A percentile compares a stretch with the other conserved stretches of the same genome.
phyloP scores from a whole-genome alignment of 2,797 vertebrate genomes.

The Etheostoma perlongum region DNA sequence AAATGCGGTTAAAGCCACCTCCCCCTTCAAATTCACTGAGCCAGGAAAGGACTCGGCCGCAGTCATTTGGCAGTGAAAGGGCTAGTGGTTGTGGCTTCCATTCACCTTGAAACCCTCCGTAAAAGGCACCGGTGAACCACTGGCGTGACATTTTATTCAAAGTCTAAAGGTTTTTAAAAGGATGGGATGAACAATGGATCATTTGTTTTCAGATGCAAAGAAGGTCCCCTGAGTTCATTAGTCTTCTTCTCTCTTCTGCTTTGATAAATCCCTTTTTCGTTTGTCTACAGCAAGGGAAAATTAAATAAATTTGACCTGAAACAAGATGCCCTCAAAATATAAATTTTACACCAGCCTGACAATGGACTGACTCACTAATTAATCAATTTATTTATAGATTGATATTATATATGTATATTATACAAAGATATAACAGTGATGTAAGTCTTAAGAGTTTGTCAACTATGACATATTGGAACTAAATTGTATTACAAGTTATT shows the following conservation, averaged over 20 bases:
- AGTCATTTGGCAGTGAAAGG: slow-evolving; percentile 88
- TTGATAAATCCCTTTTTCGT: background rate
- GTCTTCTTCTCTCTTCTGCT: background rate
- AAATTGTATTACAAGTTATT: background rate
- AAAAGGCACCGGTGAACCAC: slow-evolving; percentile 63
- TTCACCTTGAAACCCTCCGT: slow-evolving; percentile 84
- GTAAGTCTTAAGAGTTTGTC: background rate
- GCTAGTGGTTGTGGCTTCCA: slow-evolving; percentile 84
- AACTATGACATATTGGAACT: background rate
- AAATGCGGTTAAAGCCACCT: slow-evolving; percentile 75
- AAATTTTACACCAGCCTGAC: too few species aligned
- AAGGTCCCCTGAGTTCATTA: slow-evolving; percentile 14
- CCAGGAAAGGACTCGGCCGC: slow-evolving; percentile 81
- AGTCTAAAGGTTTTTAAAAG: slow-evolving; percentile 59
- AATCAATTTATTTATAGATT: background rate
- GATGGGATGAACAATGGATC: slow-evolving; percentile 47
- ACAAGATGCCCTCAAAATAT: background rate
- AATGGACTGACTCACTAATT: too few species aligned
- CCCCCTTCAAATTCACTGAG: slow-evolving; percentile 70
- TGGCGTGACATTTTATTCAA: slow-evolving; percentile 79
- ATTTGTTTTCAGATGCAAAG: slow-evolving; percentile 52
- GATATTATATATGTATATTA: too few species aligned
- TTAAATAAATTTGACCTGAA: background rate
- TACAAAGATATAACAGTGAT: background rate
- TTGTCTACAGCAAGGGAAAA: background rate